These are phyloP conservation scores for Lethocerus indicus DNA, from an alignment of 1,140 invertebrate genomes.

Conservation along the genomic window DNA sequence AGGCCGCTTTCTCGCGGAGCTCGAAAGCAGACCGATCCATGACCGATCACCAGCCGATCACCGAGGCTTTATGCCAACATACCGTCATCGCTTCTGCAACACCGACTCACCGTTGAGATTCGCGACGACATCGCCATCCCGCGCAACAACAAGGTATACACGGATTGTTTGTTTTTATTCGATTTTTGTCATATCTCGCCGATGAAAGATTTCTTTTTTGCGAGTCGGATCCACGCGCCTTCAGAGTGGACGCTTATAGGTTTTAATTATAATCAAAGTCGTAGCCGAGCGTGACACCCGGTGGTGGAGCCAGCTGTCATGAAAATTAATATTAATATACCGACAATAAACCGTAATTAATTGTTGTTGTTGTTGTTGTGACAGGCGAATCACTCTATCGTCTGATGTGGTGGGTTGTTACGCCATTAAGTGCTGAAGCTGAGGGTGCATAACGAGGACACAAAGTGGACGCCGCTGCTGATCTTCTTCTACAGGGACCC, in stretches of 20 bases:
- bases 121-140: conserved; percentile 99
- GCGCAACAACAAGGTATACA: conserved; percentile 92
- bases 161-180: too few relatives aligned
- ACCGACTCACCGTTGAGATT: conserved; percentile 84
- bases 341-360: too few relatives aligned
- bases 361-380: conserved; percentile 21
- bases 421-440: conserved; percentile 88
- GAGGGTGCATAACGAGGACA: conserved; percentile 88
- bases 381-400: conserved; percentile 81
- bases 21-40: conserved; percentile 86
- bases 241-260: too few relatives aligned
- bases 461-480: conserved; percentile 94
- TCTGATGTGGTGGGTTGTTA: conserved; percentile 98
- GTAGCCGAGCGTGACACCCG: too few relatives aligned
- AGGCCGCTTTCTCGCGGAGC: conserved; percentile 98
- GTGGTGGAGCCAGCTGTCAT: too few relatives aligned
- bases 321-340: too few relatives aligned
- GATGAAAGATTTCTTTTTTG: too few relatives aligned
- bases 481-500: conserved; percentile 99
- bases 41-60: conserved; percentile 99
- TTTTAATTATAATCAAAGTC: too few relatives aligned
- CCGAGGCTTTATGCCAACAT: conserved; percentile 99
- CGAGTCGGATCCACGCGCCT: too few relatives aligned
- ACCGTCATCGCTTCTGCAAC: conserved; percentile 99
- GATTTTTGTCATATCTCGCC: too few relatives aligned